Evolutionary conservation across 92 coral and sea anemone genomes (phyloP).

Genomic region (Meandrina meandrites): DNA sequence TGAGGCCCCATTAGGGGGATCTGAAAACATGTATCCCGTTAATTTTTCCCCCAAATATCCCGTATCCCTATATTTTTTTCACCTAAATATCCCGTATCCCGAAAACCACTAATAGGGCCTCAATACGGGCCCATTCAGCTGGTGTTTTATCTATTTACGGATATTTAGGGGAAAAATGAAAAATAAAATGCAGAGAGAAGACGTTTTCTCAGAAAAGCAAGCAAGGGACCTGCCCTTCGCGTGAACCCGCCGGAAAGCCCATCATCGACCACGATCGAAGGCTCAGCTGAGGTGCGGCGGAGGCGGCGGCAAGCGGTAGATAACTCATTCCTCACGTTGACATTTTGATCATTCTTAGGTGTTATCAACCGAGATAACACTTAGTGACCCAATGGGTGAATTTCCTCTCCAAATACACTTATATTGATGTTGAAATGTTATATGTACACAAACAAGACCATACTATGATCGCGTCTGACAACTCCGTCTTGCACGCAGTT

Average conservation of each 20-base stretch:
- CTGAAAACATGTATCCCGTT: too few species aligned
- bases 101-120: too few species aligned
- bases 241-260: neutral
- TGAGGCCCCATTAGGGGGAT: too few species aligned
- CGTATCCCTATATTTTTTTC: too few species aligned
- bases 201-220: neutral
- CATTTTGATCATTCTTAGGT: slow-evolving; percentile 9
- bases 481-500: neutral
- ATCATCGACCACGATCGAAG: neutral
- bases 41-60: too few species aligned
- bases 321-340: slow-evolving; percentile 1
- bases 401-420: slow-evolving; percentile 6
- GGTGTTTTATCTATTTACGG: too few species aligned
- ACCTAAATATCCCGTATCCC: too few species aligned
- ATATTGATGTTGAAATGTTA: slow-evolving; percentile 5
- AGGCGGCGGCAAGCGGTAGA: neutral
- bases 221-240: neutral
- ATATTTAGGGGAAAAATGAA: too few species aligned
- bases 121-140: too few species aligned
- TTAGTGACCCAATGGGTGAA: neutral
- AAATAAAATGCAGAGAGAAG: too few species aligned
- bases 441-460: neutral
- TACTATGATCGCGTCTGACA: neutral
- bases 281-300: neutral
- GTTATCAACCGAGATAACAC: slow-evolving; percentile 17